Base-by-base conservation (phyloP, 2,888 invertebrate species). In the Eupithecia dodoneata region DNA sequence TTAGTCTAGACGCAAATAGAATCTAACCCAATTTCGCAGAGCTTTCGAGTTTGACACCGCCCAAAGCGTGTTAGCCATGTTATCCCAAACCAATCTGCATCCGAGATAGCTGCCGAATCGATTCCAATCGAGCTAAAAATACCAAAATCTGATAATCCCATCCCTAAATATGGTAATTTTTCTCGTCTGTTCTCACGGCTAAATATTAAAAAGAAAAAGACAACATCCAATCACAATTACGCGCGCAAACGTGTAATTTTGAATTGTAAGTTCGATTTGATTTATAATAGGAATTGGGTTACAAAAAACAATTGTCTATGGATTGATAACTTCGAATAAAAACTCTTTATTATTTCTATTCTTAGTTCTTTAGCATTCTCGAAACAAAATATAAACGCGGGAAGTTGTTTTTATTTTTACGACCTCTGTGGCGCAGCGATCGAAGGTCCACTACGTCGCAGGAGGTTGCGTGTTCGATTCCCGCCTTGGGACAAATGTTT, bases 131-230 rank as follows among this genome's bases (percentile, higher is more conserved):
- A 86, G 85, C 85, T 81, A 80, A 87, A 90, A 89, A 89, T 87
- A 87, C 87, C 88, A 88, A 89, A 90, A 89, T 87, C 87, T 86
- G 86, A 92, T 94, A 94, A 94, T 93, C 94, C 94, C 88, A 91
- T 90, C 92, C 90, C 93, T 93, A 93, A 94, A 94, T 93, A 94
- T 94, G 94, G 94, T 95, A 94, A 94, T 94, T 94, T 92, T 85
- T 85, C 88, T 84, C 85, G 87, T 86, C 84, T 87, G 91, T 93
- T 94, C 94, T 94, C 94, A 94, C 93, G 93, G 83, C 85, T 86
- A 85, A 86, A 88, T 88, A 89, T 88, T 85, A 87, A 86, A 86
- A 83, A 86, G 84, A 82, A 91, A 89, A 90, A 86, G 86, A 89
- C 90, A 87, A 89, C 89, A 91, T 91, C 93, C 93, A 94, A 94